A percentile compares a stretch with the other conserved stretches of the same genome.
Evolutionary conservation across 2,888 invertebrate species (phyloP).

Genomic region (Corbicula japonica): DNA sequence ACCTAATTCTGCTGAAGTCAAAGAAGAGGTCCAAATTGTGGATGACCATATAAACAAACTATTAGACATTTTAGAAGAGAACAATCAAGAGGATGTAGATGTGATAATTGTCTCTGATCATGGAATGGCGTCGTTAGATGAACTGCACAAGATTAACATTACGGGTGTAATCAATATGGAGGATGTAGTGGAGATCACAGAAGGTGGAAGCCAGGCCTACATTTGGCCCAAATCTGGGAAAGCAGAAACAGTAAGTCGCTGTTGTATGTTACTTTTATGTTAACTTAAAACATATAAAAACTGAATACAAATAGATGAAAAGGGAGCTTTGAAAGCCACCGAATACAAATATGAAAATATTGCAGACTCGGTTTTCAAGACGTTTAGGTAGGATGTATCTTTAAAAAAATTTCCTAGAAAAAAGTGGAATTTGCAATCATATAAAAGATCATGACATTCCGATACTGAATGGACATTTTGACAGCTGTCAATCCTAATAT

Average conservation of each 20-base stretch:
- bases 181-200: conserved; percentile 61
- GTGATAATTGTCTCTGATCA: conserved; percentile 78
- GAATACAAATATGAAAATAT: too few species aligned
- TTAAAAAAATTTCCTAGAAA: too few species aligned
- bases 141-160: conserved; percentile 61
- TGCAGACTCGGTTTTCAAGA: too few species aligned
- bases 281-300: too few species aligned
- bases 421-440: too few species aligned
- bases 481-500: too few species aligned
- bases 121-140: conserved; percentile 73
- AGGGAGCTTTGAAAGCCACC: too few species aligned
- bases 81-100: conserved; percentile 58
- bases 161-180: conserved; percentile 55
- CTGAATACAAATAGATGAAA: too few species aligned
- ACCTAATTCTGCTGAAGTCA: conserved; percentile 64
- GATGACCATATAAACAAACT: conserved; percentile 60
- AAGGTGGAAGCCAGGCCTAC: conserved; percentile 64
- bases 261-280: too few species aligned
- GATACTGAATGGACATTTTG: too few species aligned
- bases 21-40: conserved; percentile 55
- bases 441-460: too few species aligned
- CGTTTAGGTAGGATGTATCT: too few species aligned
- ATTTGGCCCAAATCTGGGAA: conserved; percentile 70
- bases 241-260: conserved; percentile 62
- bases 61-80: conserved; percentile 50